Evolutionary conservation across 2,888 invertebrate genomes (phyloP), one percentile per base, ranked within the genome.

Genomic region (Meteorus colon): DNA sequence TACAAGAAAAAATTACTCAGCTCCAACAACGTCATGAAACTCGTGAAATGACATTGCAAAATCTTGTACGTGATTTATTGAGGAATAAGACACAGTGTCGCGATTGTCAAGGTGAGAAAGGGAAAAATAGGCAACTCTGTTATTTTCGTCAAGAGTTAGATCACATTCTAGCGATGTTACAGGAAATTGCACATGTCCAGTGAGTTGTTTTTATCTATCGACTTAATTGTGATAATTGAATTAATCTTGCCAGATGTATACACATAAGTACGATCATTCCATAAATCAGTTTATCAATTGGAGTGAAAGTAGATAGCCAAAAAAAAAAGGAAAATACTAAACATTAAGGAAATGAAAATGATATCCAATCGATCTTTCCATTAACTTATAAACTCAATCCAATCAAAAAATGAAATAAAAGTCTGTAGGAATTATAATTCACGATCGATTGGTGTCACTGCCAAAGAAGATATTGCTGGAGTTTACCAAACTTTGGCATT

Each of bases 21-120:
- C 83, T 89, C 4, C 89, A 89, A 79, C 89, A 89, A 74, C 87
- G 89, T 16, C 89, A 89, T 77, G 89, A 89, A 67, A 87, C 86
- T 68, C 84, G 89, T 3, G 89, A 89, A 67, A 86, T 88, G 81
- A 89, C 88, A 1, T 77, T 89, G 72, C 89, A 89, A 73, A 86
- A 82, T 66, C 81, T 89, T 27, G 88, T 89, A 3, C 86, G 89
- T 5, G 87, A 89, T 80, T 76, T 89, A 16, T 78, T 89, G 73
- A 83, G 87, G n/a, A 89, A 81, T 74, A 83, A 85, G 66, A 87
- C 83, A 6, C 88, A 88, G 60, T 89, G 89, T 75, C 84, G 82
- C n/a, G 87, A 88, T 69, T 89, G 89, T 72, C 87, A 82, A 48
- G 83, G 83, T 24, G 86, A 86, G 24, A 86, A 84, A 55, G 84